phyloP scores from a whole-genome alignment of 2,888 invertebrate species.

The Eristalis arbustorum region DNA sequence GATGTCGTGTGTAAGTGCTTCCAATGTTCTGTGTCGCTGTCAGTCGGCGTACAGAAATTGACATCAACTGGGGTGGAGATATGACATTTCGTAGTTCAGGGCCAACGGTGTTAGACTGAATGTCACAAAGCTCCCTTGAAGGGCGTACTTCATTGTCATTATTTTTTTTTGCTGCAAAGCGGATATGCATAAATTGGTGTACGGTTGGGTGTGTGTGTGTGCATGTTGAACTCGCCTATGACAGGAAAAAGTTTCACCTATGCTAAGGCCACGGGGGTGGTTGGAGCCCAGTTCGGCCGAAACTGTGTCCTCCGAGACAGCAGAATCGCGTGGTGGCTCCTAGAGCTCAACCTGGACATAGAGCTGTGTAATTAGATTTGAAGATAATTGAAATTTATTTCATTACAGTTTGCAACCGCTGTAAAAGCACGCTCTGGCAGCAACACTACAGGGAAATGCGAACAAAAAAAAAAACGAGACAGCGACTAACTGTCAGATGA shows the following conservation, averaged over 20 bases:
- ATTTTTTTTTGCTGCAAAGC: background rate
- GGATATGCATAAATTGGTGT: constrained; percentile 1
- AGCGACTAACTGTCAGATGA: background rate
- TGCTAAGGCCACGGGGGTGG: background rate
- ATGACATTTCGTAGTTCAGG: constrained; percentile 40
- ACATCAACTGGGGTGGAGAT: background rate
- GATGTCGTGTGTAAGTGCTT: background rate
- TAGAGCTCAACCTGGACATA: background rate
- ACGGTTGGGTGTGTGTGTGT: background rate
- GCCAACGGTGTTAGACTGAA: constrained; percentile 39
- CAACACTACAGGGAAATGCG: background rate
- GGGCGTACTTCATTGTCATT: constrained; percentile 9
- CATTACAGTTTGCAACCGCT: constrained; percentile 7
- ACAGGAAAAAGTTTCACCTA: background rate
- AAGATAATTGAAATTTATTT: constrained; percentile 61
- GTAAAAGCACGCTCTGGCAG: background rate
- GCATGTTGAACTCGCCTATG: background rate
- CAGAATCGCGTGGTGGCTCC: background rate
- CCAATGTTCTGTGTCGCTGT: background rate
- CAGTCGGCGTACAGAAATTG: constrained; percentile 5
- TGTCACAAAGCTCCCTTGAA: constrained; percentile 47
- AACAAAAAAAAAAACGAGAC: background rate
- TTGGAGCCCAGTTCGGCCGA: background rate
- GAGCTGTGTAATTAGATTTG: constrained; percentile 46
- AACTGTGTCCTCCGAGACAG: background rate